These are phyloP conservation scores for Spatula versicolor DNA, from an alignment of 2,797 vertebrate genomes.

Conservation along the genomic window DNA sequence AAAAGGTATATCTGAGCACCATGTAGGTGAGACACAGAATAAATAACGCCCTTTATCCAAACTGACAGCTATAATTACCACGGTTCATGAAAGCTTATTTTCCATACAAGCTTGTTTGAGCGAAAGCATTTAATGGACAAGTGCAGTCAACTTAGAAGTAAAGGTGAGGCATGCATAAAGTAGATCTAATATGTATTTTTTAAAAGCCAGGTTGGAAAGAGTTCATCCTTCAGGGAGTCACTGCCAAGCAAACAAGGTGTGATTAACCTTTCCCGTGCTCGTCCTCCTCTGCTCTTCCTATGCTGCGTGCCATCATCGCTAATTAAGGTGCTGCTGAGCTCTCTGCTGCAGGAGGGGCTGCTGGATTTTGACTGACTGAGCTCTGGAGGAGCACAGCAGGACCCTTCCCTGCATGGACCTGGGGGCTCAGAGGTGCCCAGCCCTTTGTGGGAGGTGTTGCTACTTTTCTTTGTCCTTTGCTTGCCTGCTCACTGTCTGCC, in stretches of 20 bases:
- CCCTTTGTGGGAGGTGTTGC: background rate
- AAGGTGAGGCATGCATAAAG: background rate
- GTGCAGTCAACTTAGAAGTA: background rate
- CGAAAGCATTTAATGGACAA: background rate
- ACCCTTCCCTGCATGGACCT: rapidly evolving
- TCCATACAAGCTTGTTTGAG: background rate
- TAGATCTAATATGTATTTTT: background rate
- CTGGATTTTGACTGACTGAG: background rate
- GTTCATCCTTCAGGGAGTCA: background rate
- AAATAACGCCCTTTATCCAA: background rate
- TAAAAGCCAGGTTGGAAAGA: background rate
- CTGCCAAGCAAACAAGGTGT: background rate
- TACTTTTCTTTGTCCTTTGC: background rate
- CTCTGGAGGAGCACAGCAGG: background rate
- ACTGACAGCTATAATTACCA: background rate
- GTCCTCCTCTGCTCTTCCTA: background rate
- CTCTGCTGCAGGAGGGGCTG: background rate
- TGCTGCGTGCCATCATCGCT: background rate
- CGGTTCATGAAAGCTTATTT: background rate
- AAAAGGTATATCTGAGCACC: background rate
- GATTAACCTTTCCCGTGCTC: background rate
- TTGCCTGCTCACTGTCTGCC: background rate
- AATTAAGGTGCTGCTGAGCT: background rate
- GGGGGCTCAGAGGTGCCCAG: background rate
- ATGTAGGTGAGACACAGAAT: background rate